These are phyloP conservation scores for Pimephales promelas DNA, from an alignment of 2,113 vertebrate genomes.

Conservation along the genomic window DNA sequence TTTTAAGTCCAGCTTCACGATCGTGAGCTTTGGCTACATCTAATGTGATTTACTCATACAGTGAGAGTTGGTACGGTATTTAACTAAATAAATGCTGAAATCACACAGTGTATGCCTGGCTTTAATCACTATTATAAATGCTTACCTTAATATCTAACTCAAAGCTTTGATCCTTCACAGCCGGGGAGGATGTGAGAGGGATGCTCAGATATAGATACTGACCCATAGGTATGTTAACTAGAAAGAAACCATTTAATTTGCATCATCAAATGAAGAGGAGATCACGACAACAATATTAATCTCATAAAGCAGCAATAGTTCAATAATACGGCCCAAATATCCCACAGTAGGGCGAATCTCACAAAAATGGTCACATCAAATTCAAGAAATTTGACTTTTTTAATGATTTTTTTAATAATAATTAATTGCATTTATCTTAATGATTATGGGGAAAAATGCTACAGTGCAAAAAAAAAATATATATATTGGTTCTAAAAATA, in stretches of 20 bases:
- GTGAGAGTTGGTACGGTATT: background rate
- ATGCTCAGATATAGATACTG: conserved; percentile 63
- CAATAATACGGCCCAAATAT: background rate
- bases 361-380: background rate
- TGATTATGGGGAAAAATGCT: background rate
- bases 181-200: conserved; percentile 63
- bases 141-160: conserved; percentile 71
- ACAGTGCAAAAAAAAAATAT: background rate
- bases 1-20: background rate
- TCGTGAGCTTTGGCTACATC: background rate
- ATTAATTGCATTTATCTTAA: background rate
- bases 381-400: no score
- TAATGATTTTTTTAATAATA: background rate
- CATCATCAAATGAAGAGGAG: background rate
- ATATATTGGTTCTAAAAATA: background rate
- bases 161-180: conserved; percentile 53
- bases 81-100: background rate
- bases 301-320: background rate
- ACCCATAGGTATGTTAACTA: conserved; percentile 68
- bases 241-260: background rate
- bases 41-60: background rate
- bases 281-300: background rate
- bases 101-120: background rate
- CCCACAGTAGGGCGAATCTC: background rate
- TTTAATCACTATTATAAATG: background rate